Percentiles rank a stretch among this genome's conserved stretches.
These are phyloP conservation scores for Forbesichthys papilliferus DNA, from an alignment of 2,113 vertebrate genomes.

Conservation along the genomic window DNA sequence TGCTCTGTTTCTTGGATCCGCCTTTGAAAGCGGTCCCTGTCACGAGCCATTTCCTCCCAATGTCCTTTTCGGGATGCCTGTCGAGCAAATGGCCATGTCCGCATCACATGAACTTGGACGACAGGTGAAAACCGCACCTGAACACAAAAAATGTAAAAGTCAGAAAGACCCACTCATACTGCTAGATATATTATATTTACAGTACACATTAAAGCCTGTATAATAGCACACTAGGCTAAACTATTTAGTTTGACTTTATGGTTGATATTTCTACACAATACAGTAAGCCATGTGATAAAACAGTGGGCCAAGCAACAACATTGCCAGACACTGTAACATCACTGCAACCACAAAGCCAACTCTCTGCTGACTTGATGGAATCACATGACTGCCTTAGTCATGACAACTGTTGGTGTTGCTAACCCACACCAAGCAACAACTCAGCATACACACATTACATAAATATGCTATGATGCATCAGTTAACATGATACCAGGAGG, in stretches of 20 bases:
- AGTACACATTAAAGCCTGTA: no score
- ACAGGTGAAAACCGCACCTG: constrained; percentile 84
- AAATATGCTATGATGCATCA: background rate
- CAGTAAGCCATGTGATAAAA: constrained; percentile 10
- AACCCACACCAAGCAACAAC: constrained; percentile 43
- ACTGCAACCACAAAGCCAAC: constrained; percentile 11
- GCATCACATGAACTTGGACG: constrained; percentile 80
- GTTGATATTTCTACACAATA: no score
- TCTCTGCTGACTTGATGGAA: constrained; percentile 46
- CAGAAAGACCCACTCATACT: background rate
- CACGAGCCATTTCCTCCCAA: constrained; percentile 86
- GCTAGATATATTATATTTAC: background rate
- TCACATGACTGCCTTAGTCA: constrained; percentile 53
- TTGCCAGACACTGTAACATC: constrained; percentile 1
- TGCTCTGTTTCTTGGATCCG: constrained; percentile 75
- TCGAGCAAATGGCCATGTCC: constrained; percentile 82
- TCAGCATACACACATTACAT: background rate
- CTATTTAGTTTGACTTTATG: no score
- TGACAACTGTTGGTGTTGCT: constrained; percentile 46
- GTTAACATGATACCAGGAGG: no score
- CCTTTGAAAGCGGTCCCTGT: constrained; percentile 81
- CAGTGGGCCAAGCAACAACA: background rate
- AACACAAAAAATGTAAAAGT: background rate
- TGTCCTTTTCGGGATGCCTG: constrained; percentile 80
- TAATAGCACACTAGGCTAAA: no score